phyloP scores from a whole-genome alignment of 1,140 invertebrate genomes.

The Solenopsis invicta region DNA sequence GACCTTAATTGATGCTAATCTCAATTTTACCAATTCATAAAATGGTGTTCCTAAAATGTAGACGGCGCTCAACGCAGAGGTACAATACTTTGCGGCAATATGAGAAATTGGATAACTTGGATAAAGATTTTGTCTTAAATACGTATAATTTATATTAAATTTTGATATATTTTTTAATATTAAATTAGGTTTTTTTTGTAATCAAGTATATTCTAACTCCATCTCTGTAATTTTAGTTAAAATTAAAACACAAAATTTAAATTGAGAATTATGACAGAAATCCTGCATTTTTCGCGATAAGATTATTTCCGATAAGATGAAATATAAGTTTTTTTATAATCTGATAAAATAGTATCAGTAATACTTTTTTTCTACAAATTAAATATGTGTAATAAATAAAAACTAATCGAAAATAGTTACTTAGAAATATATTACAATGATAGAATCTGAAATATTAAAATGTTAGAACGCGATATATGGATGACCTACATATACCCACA shows the following conservation, averaged over 20 bases:
- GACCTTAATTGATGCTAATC: constrained; percentile 38
- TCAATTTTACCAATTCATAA: constrained; percentile 50
- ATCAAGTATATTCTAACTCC: neutral
- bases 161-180: neutral
- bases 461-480: neutral
- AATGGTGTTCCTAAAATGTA: neutral
- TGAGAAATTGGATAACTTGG: neutral
- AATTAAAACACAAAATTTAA: neutral
- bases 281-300: neutral
- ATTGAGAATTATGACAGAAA: neutral
- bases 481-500: neutral
- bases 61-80: neutral
- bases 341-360: neutral
- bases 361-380: neutral
- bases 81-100: neutral
- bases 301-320: neutral
- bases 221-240: neutral
- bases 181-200: neutral
- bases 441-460: constrained; percentile 4
- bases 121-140: constrained; percentile 3
- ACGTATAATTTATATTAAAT: neutral
- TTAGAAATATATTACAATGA: neutral
- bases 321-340: neutral
- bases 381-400: constrained; percentile 2
- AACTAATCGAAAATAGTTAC: constrained; percentile 10